Base-by-base conservation (phyloP, 30 jellyfish, hydroid and myxozoan genomes). In the Cassiopea xamachana region DNA sequence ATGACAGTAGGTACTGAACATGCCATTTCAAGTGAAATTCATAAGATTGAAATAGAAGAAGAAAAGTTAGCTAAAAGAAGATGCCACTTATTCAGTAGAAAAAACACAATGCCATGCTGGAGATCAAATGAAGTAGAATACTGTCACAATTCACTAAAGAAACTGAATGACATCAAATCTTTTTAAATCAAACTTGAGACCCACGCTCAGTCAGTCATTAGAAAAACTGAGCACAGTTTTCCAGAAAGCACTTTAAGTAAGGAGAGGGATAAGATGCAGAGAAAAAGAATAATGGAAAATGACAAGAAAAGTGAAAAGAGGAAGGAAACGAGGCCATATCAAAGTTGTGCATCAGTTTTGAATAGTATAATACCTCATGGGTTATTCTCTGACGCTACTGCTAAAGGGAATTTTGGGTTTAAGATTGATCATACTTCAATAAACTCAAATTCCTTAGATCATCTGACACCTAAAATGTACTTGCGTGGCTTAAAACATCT, bases 391-490 rank as follows among this genome's bases (percentile, higher is more conserved):
- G 64, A 48, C 27, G 83, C 43, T 74, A 60, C 60, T 74, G 83
- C 83, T 74, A 15, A 10, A 67, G 87, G 27, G 27, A 19, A 48
- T 75, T 27, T 75, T 75, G 64, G 49, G 7, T 75, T 75, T 47
- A 43, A 75, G 72, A 58, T 51, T 80, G 89, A 80, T 76, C 62
- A 7, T 19, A 58, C 89, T 2, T 80, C 89, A 17, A 50, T 80
- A 17, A 80, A 61, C 60, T 60, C 77, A 80, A 51, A 80, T 60
- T 79, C 62, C 89, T 47, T 51, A 68, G 79, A 60, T 80, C 62
- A 75, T 58, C 89, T 51, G 4, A 80, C 55, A 75, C 89, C 89
- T 51, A 80, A 80, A 43, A 14, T 80, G 62, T 79, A 80, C 61
- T 80, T 55, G 79, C 59, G 89, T 44, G 79, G 79, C 59, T 77